These are phyloP conservation scores for Sepiola atlantica DNA, from an alignment of 2,888 invertebrate species.

Conservation along the genomic window DNA sequence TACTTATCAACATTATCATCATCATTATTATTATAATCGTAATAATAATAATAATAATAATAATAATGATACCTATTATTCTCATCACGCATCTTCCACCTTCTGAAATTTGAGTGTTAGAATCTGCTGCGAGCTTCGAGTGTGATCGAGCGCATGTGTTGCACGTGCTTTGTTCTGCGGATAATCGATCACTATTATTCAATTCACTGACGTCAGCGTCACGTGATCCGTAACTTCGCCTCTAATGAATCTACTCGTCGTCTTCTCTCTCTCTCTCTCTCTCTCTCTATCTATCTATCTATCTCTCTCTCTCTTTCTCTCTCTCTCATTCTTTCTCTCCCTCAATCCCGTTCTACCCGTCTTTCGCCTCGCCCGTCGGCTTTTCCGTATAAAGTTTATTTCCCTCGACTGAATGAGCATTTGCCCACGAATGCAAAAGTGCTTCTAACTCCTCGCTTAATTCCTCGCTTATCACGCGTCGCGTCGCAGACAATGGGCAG, in stretches of 20 bases:
- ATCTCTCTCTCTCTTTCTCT: too few species aligned
- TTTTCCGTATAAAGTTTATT: background rate
- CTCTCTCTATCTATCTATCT: background rate
- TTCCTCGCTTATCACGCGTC: background rate
- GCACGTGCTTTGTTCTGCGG: background rate
- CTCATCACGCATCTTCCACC: background rate
- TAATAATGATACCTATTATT: too few species aligned
- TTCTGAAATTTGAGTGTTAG: background rate
- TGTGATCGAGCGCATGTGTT: background rate
- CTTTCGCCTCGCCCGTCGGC: background rate
- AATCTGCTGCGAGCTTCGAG: background rate
- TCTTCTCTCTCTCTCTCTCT: too few species aligned
- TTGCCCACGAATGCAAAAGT: background rate
- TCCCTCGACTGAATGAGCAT: background rate
- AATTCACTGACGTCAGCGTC: constrained; percentile 19
- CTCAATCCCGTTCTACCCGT: too few species aligned
- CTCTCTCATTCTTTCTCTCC: too few species aligned
- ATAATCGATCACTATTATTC: background rate
- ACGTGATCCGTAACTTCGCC: background rate
- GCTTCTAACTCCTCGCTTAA: background rate
- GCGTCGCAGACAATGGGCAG: background rate
- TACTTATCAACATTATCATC: background rate
- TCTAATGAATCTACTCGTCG: background rate
- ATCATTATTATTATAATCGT: too few species aligned
- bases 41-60: too few species aligned